Evolutionary conservation across 2,797 vertebrate genomes (phyloP).

Genomic region (Peromyscus melanophrys): DNA sequence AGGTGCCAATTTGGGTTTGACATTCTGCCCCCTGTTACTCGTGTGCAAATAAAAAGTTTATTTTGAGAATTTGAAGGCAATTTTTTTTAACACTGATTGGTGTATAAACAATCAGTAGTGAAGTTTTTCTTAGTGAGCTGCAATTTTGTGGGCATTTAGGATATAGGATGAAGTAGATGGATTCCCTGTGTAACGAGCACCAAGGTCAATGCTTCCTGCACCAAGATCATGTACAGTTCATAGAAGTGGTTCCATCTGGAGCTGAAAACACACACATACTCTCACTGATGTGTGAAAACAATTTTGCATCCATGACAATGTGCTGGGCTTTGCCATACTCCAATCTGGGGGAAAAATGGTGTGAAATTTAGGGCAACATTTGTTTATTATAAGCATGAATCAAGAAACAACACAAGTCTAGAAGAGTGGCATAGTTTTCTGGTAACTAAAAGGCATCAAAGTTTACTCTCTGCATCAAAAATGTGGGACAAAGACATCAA

Average conservation of each 20-base stretch:
- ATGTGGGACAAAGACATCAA: conserved; percentile 24
- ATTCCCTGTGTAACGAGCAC: not conserved
- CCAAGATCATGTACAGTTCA: not conserved
- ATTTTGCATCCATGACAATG: conserved; percentile 31
- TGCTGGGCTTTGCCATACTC: not conserved
- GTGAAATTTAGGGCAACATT: conserved; percentile 5
- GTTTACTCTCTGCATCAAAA: not conserved
- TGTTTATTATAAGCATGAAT: conserved; percentile 30
- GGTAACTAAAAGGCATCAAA: conserved; percentile 12
- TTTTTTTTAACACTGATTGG: conserved; percentile 26
- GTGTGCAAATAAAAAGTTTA: conserved; percentile 79
- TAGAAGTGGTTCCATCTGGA: not conserved
- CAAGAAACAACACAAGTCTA: conserved; percentile 1
- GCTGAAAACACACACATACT: not conserved
- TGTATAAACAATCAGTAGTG: conserved; percentile 48
- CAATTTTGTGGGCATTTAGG: not conserved
- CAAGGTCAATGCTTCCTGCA: conserved; percentile 38
- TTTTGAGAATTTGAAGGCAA: conserved; percentile 67
- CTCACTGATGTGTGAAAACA: conserved; percentile 15
- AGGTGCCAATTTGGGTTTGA: conserved; percentile 75
- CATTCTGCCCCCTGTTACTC: conserved; percentile 68
- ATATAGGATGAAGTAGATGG: not conserved
- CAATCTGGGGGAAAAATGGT: not conserved
- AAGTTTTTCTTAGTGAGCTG: not conserved
- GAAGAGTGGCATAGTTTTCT: not conserved